Evolutionary conservation across 2,888 invertebrate genomes (phyloP), one percentile per base, ranked within the genome.

Genomic region (Cordilura impudica): DNA sequence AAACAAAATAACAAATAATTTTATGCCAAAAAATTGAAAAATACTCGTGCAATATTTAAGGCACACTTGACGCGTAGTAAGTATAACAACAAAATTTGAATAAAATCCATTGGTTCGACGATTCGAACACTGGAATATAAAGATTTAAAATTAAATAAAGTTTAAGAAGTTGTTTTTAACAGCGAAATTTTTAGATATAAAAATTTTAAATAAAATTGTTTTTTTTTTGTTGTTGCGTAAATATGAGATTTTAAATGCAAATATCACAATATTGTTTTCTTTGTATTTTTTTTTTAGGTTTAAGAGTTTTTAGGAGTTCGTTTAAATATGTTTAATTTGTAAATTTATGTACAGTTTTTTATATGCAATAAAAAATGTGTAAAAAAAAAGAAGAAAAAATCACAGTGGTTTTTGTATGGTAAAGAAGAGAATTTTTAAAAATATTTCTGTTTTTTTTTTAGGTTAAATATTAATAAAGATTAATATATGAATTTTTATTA

Each of bases 351-450:
- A 77, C 72, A 66, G 72, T 56, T 63, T 72, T 63, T 71, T 49
- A 43, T 47, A 65, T 54, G 60, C 47, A 63, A 51, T 49, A 45
- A 76, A n/a, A n/a, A 69, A 80, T 76, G 66, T 29, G 58, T 70
- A 79, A 65, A 80, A 77, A 54, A 60, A 77, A 66, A 76, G 73
- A 76, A 63, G 65, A 80, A 78, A 78, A 75, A 75, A 81, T 81
- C 81, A 81, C 81, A 81, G 71, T 81, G 70, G 39, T 49, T 67
- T 72, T 69, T 43, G 23, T 81, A 74, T 73, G 63, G 35, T 58
- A 45, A 18, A 39, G n/a, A 56, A 56, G 21, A 56, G 35, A 51
- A 39, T 51, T 49, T 35, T 65, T 63, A 63, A 47, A 77, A 71
- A 72, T 72, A 78, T 67, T 67, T 63, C 14, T 72, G 29, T 45